Evolutionary conservation across 2,113 vertebrate genomes (phyloP).

Genomic region (Austrofundulus limnaeus): DNA sequence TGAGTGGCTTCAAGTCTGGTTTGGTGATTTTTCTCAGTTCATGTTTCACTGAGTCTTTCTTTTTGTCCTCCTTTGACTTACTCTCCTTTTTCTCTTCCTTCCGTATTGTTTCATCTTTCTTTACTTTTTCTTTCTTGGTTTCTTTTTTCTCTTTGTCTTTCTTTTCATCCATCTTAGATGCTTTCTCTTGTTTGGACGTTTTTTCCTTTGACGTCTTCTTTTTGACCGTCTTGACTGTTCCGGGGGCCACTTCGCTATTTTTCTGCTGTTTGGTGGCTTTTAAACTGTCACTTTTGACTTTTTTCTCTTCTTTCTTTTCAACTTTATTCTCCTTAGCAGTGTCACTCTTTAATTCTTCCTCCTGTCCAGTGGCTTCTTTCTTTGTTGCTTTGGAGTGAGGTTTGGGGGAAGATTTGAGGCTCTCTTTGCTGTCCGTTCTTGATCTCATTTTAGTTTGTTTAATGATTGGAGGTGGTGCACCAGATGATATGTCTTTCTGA

Average conservation of each 20-base stretch:
- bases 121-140: constrained; percentile 85
- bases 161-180: constrained; percentile 89
- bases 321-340: constrained; percentile 84
- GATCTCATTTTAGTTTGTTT: constrained; percentile 95
- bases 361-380: constrained; percentile 84
- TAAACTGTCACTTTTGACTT: constrained; percentile 82
- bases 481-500: constrained; percentile 89
- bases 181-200: constrained; percentile 87
- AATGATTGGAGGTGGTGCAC: constrained; percentile 82
- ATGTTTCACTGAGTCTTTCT: constrained; percentile 85
- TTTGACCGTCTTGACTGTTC: constrained; percentile 86
- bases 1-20: constrained; percentile 93
- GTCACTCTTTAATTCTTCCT: constrained; percentile 83
- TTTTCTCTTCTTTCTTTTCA: constrained; percentile 86
- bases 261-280: constrained; percentile 85
- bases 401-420: constrained; percentile 90
- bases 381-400: constrained; percentile 83
- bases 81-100: constrained; percentile 90
- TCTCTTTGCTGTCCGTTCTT: constrained; percentile 95
- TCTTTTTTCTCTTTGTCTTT: constrained; percentile 95
- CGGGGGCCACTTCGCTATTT: constrained; percentile 79
- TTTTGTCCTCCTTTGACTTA: constrained; percentile 89
- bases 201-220: constrained; percentile 91
- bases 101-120: constrained; percentile 86
- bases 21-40: constrained; percentile 90